phyloP scores from a whole-genome alignment of 2,888 invertebrate species.

The Melieria crassipennis region DNA sequence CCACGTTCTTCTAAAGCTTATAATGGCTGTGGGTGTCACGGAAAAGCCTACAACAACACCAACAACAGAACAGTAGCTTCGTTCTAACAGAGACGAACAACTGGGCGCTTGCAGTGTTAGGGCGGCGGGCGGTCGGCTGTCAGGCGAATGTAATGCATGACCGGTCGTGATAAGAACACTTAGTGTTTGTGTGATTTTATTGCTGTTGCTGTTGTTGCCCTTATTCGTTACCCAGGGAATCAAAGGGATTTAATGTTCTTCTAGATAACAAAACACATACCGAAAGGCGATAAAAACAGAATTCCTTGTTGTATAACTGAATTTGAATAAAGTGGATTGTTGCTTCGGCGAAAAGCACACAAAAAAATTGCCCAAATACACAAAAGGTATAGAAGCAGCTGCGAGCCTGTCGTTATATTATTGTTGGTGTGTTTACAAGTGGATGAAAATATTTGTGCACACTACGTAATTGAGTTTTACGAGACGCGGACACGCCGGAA shows the following conservation, averaged over 20 bases:
- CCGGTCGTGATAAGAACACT: slow-evolving; percentile 13
- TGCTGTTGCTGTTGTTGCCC: background rate
- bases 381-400: too few relatives aligned
- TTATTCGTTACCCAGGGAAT: background rate
- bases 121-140: background rate
- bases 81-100: background rate
- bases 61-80: too few relatives aligned
- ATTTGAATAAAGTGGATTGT: background rate
- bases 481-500: too few relatives aligned
- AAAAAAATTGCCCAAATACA: too few relatives aligned
- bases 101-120: background rate
- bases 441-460: too few relatives aligned
- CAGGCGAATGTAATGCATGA: slow-evolving; percentile 9
- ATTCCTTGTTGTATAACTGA: background rate
- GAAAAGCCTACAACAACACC: too few relatives aligned
- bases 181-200: background rate
- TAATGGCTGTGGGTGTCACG: too few relatives aligned
- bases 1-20: too few relatives aligned
- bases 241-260: slow-evolving; percentile 24
- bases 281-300: background rate
- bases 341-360: too few relatives aligned
- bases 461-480: too few relatives aligned
- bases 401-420: too few relatives aligned
- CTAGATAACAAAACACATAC: slow-evolving; percentile 11
- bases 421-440: too few relatives aligned